phyloP scores from a whole-genome alignment of 2,113 vertebrate genomes.

The Perognathus longimembris region DNA sequence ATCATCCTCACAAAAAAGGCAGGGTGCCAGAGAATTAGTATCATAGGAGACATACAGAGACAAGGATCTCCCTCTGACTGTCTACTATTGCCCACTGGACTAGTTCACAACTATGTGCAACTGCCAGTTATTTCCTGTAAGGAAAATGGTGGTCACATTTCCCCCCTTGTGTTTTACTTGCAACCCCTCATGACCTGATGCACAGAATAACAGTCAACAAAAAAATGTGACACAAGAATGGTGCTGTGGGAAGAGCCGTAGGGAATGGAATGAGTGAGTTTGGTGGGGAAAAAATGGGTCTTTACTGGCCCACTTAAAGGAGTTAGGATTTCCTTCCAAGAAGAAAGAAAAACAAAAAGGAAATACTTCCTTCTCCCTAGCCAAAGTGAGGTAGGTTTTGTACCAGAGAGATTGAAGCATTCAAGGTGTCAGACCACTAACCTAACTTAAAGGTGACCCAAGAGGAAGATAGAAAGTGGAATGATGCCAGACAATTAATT shows the following conservation, averaged over 20 bases:
- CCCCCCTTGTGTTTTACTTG: background rate
- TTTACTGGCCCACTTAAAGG: too few relatives aligned
- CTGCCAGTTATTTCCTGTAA: background rate
- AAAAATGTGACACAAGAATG: background rate
- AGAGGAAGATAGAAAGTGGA: background rate
- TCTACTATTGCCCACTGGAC: background rate
- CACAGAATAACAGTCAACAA: background rate
- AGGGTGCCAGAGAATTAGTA: background rate
- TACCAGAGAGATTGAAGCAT: background rate
- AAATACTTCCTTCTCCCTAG: too few relatives aligned
- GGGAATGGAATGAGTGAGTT: background rate
- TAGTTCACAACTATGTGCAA: background rate
- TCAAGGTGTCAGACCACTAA: background rate
- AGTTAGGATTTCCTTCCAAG: background rate
- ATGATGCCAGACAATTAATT: background rate
- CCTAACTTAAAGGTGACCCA: background rate
- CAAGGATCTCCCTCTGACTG: background rate
- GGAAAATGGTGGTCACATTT: background rate
- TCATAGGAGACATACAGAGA: background rate
- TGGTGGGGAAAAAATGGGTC: background rate
- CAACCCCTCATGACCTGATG: background rate
- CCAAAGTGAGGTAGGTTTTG: background rate
- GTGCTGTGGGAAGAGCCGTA: background rate
- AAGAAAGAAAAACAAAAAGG: background rate
- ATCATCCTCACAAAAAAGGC: background rate